These are phyloP conservation scores for Tachypleus tridentatus DNA, from an alignment of 1,140 invertebrate species.

Conservation along the genomic window DNA sequence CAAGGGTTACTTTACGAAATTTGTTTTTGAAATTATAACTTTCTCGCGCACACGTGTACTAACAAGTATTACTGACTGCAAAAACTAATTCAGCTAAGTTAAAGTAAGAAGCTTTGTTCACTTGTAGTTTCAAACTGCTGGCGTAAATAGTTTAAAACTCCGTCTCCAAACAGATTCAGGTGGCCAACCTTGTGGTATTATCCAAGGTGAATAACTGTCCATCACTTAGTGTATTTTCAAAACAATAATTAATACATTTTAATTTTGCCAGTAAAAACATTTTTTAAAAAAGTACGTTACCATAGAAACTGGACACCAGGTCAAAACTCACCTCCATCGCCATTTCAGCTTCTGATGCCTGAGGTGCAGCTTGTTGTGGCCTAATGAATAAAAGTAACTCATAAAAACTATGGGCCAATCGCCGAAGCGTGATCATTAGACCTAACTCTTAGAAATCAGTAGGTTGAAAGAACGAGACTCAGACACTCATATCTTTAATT, in stretches of 20 bases:
- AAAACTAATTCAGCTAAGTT: no score
- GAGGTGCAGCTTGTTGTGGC: slow-evolving; percentile 14
- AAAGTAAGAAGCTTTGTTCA: no score
- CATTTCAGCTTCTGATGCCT: slow-evolving; percentile 26
- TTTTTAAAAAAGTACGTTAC: neutral
- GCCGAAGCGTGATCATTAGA: no score
- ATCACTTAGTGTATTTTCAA: neutral
- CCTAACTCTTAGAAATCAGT: no score
- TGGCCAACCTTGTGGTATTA: neutral
- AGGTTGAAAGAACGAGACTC: no score
- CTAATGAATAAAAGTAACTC: no score
- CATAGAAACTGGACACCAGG: neutral
- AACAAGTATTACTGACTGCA: no score
- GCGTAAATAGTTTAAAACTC: neutral
- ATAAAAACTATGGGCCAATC: no score
- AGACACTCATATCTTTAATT: no score
- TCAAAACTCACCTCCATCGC: slow-evolving; percentile 23
- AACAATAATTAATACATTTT: slow-evolving; percentile 3
- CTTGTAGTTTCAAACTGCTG: no score
- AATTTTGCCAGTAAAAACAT: neutral
- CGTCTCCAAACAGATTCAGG: slow-evolving; percentile 1
- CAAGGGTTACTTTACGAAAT: neutral
- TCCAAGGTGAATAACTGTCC: neutral
- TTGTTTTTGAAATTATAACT: no score
- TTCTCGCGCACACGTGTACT: no score